Evolutionary conservation across 2,113 vertebrate species (phyloP), one percentile per base, ranked within the genome.

Genomic region (Myocastor coypus): DNA sequence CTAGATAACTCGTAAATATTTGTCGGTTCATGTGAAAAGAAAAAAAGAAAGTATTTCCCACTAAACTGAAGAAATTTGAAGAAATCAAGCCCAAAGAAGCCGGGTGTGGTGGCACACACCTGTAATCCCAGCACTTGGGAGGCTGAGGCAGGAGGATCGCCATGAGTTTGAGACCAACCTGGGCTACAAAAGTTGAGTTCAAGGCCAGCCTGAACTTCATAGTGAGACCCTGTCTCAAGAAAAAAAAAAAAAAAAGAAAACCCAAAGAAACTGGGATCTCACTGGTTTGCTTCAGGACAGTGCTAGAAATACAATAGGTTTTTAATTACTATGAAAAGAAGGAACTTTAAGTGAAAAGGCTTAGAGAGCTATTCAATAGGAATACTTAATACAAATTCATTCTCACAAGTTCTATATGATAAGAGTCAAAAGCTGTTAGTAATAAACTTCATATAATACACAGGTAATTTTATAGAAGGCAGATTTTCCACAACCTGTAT

Each of bases 21-120:
- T 89, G 7, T 32, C 89, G 59, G 78, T 95, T 92, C 66, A 59
- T 16, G 24, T 91, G 42, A 26, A 28, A 92, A 30, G 14, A 86
- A 86, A 87, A n/a, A 91, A 73, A 30, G 89, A 7, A 63, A 63
- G 52, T 80, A 94, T 57, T 42, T 84, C 19, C 37, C 14, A 26
- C 57, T 94, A 71, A 94, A 83, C 17, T 55, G 93, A 86, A 94
- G 61, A 97, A 30, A 91, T n/a, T 59, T 42, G 55, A 87, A 87
- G 57, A 94, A 37, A 88, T 42, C 5, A 88, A 59, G 34, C 14
- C 28, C 66, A 61, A 34, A 82, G 13, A 86, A 37, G 66, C n/a
- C 52, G 42, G 2, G 10, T n/a, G n/a, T n/a, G n/a, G n/a, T n/a
- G n/a, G n/a, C n/a, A n/a, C n/a, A n/a, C n/a, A n/a, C n/a, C n/a